phyloP scores from a whole-genome alignment of 2,113 vertebrate species.

The Orycteropus afer region DNA sequence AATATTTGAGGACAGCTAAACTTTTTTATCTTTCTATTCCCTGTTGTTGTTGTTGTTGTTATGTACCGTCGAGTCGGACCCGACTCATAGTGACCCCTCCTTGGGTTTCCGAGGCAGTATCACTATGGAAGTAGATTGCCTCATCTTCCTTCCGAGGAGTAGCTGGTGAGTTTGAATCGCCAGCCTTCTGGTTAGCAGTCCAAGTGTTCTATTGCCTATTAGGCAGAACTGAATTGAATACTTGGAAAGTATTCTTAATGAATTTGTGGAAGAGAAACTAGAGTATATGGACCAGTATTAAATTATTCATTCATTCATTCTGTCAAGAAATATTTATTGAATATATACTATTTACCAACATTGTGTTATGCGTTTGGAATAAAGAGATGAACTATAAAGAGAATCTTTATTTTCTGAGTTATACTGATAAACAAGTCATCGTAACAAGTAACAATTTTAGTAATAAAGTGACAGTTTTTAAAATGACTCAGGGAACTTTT shows the following conservation, averaged over 20 bases:
- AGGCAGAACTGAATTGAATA: not conserved
- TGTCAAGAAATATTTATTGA: too few relatives aligned
- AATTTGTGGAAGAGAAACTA: not conserved
- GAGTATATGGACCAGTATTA: not conserved
- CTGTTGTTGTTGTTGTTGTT: too few relatives aligned
- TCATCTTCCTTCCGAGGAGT: too few relatives aligned
- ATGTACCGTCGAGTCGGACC: too few relatives aligned
- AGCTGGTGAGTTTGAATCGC: too few relatives aligned
- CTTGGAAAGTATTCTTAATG: not conserved
- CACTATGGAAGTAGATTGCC: too few relatives aligned
- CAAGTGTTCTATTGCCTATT: too few relatives aligned
- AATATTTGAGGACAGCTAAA: not conserved
- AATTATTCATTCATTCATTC: not conserved
- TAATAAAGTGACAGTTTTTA: not conserved
- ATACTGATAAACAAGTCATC: not conserved
- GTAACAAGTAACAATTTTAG: not conserved
- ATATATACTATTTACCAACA: not conserved
- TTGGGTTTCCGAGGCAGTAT: too few relatives aligned
- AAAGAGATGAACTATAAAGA: not conserved
- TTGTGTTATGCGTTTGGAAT: not conserved
- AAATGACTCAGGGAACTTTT: not conserved
- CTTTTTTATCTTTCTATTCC: not conserved
- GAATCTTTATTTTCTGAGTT: not conserved
- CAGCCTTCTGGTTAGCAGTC: too few relatives aligned
- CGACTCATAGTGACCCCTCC: too few relatives aligned